Conservation (phyloP, 2,888 invertebrate species). For the Oligia strigilis region DNA sequence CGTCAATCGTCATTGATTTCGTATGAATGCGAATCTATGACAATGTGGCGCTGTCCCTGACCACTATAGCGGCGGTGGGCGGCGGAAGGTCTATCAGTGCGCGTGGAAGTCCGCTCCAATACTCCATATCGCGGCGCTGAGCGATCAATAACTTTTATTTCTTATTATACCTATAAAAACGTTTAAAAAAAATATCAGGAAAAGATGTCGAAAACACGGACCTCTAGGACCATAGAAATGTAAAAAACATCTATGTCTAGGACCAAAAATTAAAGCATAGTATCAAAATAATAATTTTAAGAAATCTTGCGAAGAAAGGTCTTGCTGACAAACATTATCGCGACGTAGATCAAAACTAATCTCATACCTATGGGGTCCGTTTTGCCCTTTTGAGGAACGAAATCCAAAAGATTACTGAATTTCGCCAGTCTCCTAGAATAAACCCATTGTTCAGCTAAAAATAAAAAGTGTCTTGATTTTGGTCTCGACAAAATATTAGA, state of each 20-base stretch:
- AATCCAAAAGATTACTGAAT: background rate
- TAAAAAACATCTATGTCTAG: too few relatives aligned
- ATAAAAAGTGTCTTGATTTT: background rate
- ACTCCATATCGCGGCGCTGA: constrained; percentile 42
- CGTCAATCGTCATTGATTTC: constrained; percentile 44
- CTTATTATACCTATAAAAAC: background rate
- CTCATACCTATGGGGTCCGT: background rate
- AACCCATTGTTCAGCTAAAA: background rate
- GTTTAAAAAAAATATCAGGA: background rate
- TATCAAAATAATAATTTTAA: background rate
- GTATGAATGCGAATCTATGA: constrained; percentile 53
- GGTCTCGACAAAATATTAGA: background rate
- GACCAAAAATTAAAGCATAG: background rate
- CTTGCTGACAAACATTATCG: background rate
- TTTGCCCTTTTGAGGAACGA: background rate
- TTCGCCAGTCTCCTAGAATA: background rate
- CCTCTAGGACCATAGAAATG: background rate
- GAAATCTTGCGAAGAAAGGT: background rate
- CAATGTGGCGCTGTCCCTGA: constrained; percentile 58
- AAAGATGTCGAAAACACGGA: background rate
- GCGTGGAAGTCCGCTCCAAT: constrained; percentile 65
- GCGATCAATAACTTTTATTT: constrained; percentile 49
- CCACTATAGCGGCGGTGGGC: constrained; percentile 59
- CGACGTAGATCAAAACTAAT: background rate
- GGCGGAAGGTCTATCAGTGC: constrained; percentile 54